phyloP scores from a whole-genome alignment of 2,113 vertebrate species.

The Dryoscopus gambensis region DNA sequence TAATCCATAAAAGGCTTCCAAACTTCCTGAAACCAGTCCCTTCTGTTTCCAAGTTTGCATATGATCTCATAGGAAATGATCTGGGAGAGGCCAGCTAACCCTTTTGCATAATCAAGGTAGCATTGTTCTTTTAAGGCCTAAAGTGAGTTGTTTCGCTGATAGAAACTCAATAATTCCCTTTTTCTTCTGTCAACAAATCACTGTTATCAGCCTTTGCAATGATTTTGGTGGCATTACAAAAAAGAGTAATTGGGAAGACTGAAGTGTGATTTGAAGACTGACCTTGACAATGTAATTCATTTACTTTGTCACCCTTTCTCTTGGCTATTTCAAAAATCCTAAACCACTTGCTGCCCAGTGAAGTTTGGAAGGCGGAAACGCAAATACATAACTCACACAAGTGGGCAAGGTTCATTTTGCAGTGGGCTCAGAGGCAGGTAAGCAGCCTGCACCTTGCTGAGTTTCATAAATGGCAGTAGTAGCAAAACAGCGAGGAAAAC shows the following conservation, averaged over 20 bases:
- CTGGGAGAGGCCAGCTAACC: conserved; percentile 8
- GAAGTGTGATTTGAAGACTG: background rate
- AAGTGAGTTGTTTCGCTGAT: background rate
- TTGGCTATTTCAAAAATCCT: background rate
- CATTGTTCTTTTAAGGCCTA: background rate
- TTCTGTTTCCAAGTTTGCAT: conserved; percentile 16
- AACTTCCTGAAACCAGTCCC: conserved; percentile 21
- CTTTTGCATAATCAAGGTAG: conserved; percentile 31
- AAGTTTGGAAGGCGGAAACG: background rate
- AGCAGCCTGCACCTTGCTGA: background rate
- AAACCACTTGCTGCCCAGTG: background rate
- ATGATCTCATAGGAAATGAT: conserved; percentile 59
- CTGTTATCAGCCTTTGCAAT: background rate
- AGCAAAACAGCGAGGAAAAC: background rate
- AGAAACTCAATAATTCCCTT: background rate
- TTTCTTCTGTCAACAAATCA: background rate
- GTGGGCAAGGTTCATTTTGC: background rate
- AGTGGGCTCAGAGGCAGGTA: background rate
- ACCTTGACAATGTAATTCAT: background rate
- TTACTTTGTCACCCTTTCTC: background rate
- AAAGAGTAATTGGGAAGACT: background rate
- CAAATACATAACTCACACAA: accelerated
- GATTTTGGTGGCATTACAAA: background rate
- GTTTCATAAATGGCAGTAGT: background rate
- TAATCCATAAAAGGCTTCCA: conserved; percentile 36